Conservation (phyloP, 2,888 invertebrate species). For the Metallyticus violacea region DNA sequence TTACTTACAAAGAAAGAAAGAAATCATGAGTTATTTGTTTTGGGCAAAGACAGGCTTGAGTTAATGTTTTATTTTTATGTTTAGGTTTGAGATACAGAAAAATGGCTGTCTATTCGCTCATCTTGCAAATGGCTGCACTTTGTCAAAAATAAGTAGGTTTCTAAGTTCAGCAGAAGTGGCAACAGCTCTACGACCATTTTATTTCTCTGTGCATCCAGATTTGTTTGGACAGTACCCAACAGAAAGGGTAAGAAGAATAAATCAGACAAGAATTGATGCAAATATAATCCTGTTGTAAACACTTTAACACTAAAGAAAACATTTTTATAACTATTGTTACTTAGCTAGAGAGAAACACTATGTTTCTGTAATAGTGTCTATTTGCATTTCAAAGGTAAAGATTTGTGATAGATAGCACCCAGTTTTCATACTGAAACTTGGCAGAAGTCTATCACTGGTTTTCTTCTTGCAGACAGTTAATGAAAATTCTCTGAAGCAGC, state of each 20-base stretch:
- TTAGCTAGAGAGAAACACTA: background rate
- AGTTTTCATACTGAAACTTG: background rate
- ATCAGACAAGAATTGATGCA: background rate
- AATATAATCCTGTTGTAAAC: background rate
- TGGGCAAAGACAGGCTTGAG: background rate
- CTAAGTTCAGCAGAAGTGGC: constrained; percentile 80
- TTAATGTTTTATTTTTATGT: background rate
- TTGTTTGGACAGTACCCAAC: constrained; percentile 88
- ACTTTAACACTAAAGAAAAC: background rate
- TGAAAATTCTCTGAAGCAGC: constrained; percentile 83
- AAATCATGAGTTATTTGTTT: background rate
- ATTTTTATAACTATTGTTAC: background rate
- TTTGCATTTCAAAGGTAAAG: background rate
- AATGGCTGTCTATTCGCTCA: background rate
- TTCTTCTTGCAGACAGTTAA: constrained; percentile 68
- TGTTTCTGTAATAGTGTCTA: background rate
- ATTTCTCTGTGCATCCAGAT: constrained; percentile 94
- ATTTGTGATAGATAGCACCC: background rate
- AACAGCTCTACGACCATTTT: constrained; percentile 88
- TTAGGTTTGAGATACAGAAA: constrained; percentile 10
- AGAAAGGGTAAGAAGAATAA: constrained; percentile 64
- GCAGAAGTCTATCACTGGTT: background rate
- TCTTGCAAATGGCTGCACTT: background rate
- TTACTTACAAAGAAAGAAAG: too few species aligned
- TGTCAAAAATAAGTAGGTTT: constrained; percentile 6